Evolutionary conservation across 2,888 invertebrate species (phyloP).

Genomic region (Himalopsyche anomala): DNA sequence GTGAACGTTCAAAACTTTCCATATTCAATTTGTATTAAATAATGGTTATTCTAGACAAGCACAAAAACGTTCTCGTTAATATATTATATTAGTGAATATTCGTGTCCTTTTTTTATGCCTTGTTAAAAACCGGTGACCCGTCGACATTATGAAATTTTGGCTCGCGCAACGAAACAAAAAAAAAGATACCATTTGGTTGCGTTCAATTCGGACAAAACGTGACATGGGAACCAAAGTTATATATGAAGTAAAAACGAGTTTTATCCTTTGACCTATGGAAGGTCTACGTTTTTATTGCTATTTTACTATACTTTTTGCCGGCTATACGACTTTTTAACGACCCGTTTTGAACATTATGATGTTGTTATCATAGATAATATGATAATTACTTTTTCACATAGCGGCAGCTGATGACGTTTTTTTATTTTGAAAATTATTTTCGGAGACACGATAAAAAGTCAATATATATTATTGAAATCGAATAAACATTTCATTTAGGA

Average conservation of each 20-base stretch:
- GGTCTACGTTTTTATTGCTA: not conserved
- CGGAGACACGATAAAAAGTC: too few species aligned
- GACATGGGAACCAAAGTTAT: not conserved
- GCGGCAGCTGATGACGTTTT: too few species aligned
- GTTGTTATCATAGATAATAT: not conserved
- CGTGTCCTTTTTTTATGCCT: not conserved
- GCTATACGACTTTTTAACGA: not conserved
- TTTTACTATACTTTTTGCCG: conserved; percentile 1
- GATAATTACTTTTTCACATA: too few species aligned
- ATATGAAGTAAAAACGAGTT: conserved; percentile 4
- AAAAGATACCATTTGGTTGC: conserved; percentile 11
- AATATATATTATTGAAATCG: too few species aligned
- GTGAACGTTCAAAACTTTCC: too few species aligned
- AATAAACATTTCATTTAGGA: too few species aligned
- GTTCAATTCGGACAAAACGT: conserved; percentile 26
- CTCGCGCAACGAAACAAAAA: not conserved
- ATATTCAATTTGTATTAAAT: too few species aligned
- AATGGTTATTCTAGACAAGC: too few species aligned
- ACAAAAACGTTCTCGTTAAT: too few species aligned
- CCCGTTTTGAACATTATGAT: not conserved
- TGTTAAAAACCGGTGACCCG: not conserved
- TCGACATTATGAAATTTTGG: not conserved
- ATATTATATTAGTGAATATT: too few species aligned
- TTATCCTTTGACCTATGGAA: not conserved
- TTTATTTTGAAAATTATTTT: too few species aligned